phyloP scores from a whole-genome alignment of 2,888 invertebrate species.

The Eupithecia abbreviata region DNA sequence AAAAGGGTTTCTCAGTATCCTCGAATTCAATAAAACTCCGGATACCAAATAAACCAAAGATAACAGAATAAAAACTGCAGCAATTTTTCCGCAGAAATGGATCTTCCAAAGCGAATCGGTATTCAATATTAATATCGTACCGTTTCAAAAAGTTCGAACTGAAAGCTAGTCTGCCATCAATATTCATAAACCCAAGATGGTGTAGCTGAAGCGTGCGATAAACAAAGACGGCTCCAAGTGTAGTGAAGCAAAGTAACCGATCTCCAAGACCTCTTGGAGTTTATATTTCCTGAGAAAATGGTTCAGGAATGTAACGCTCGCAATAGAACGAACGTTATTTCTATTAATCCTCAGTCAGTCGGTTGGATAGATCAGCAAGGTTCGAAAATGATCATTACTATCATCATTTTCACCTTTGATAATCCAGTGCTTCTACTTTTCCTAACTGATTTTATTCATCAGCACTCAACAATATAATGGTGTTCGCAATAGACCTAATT shows the following conservation, averaged over 20 bases:
- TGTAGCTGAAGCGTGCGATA: slow-evolving; percentile 76
- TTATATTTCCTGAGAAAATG: slow-evolving; percentile 9
- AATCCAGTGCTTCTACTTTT: background rate
- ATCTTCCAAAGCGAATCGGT: slow-evolving; percentile 55
- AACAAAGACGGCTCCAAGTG: slow-evolving; percentile 71
- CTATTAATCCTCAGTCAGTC: background rate
- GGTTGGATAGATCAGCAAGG: background rate
- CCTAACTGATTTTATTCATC: background rate
- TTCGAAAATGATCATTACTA: background rate
- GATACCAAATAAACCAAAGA: slow-evolving; percentile 26
- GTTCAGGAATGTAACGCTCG: background rate
- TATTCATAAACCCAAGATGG: slow-evolving; percentile 79
- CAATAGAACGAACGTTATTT: background rate
- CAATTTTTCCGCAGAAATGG: slow-evolving; percentile 54
- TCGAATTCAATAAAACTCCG: slow-evolving; percentile 14
- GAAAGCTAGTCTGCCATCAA: slow-evolving; percentile 74
- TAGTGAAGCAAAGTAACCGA: slow-evolving; percentile 71
- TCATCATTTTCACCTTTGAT: background rate
- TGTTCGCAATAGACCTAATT: background rate
- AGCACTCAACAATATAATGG: background rate
- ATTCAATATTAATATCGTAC: slow-evolving; percentile 67
- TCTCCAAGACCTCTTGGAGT: slow-evolving; percentile 67
- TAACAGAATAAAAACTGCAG: slow-evolving; percentile 38
- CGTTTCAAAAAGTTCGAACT: slow-evolving; percentile 72
- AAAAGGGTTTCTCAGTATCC: background rate